Percentiles rank a stretch among this genome's conserved stretches.
Evolutionary conservation across 2,888 invertebrate genomes (phyloP).

Genomic region (Chaetogeoica ovagalla): DNA sequence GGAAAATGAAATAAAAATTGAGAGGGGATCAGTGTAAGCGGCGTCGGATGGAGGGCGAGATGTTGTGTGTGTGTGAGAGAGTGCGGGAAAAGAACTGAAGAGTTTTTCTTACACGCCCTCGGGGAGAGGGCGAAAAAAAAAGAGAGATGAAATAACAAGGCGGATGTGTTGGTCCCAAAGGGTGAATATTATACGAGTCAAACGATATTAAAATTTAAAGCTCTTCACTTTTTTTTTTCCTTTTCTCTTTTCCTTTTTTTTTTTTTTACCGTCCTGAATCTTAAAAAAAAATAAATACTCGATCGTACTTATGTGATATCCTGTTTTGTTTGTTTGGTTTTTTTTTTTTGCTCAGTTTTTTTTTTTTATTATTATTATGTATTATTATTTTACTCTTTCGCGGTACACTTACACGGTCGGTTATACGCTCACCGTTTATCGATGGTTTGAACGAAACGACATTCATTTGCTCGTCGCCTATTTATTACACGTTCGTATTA

Average conservation of each 20-base stretch:
- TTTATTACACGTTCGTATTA: too few species aligned
- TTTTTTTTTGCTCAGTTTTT: background rate
- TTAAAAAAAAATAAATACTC: slow-evolving; percentile 30
- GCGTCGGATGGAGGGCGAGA: background rate
- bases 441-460: too few species aligned
- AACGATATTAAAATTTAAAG: slow-evolving; percentile 51
- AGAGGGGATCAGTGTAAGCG: slow-evolving; percentile 43
- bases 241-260: background rate
- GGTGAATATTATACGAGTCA: slow-evolving; percentile 52
- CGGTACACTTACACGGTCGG: too few species aligned
- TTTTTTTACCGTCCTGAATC: slow-evolving; percentile 14
- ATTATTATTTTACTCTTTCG: too few species aligned
- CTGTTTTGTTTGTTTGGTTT: background rate
- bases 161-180: slow-evolving; percentile 44
- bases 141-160: slow-evolving; percentile 39
- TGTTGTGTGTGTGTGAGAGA: background rate
- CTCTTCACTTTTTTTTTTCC: slow-evolving; percentile 8
- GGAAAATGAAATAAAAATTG: slow-evolving; percentile 49
- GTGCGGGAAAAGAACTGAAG: slow-evolving; percentile 25
- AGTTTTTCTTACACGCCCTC: slow-evolving; percentile 45
- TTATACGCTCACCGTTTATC: too few species aligned
- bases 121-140: background rate
- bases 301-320: slow-evolving; percentile 33
- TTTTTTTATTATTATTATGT: too few species aligned
- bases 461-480: too few species aligned